phyloP scores from a whole-genome alignment of 2,113 vertebrate species.

The Spilogale gracilis region DNA sequence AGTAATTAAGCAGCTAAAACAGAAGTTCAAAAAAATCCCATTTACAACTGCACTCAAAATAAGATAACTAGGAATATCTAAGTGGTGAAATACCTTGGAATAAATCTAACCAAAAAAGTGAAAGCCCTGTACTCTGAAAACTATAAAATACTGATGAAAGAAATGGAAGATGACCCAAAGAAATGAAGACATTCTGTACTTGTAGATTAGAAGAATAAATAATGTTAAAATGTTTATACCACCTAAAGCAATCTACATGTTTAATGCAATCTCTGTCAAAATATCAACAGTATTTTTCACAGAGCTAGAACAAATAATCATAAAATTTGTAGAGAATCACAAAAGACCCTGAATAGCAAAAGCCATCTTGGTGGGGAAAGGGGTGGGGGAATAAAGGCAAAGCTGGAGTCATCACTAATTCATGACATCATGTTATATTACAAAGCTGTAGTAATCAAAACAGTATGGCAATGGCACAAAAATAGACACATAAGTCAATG shows the following conservation, averaged over 20 bases:
- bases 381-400: not conserved
- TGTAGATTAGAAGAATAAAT: too few relatives aligned
- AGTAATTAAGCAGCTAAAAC: not conserved
- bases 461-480: not conserved
- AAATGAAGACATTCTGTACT: not conserved
- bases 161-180: not conserved
- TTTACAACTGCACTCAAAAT: not conserved
- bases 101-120: not conserved
- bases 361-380: too few relatives aligned
- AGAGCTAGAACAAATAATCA: too few relatives aligned
- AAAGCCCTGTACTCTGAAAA: not conserved
- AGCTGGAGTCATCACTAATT: not conserved
- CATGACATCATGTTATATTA: not conserved
- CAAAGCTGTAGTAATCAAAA: not conserved
- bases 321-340: too few relatives aligned
- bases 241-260: too few relatives aligned
- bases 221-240: too few relatives aligned
- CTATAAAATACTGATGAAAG: not conserved
- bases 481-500: not conserved
- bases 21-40: not conserved
- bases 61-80: not conserved
- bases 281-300: too few relatives aligned
- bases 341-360: too few relatives aligned
- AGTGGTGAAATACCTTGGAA: not conserved
- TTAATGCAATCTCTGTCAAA: too few relatives aligned